These are phyloP conservation scores for Anthophora plumipes DNA, from an alignment of 2,888 invertebrate species.

Conservation along the genomic window DNA sequence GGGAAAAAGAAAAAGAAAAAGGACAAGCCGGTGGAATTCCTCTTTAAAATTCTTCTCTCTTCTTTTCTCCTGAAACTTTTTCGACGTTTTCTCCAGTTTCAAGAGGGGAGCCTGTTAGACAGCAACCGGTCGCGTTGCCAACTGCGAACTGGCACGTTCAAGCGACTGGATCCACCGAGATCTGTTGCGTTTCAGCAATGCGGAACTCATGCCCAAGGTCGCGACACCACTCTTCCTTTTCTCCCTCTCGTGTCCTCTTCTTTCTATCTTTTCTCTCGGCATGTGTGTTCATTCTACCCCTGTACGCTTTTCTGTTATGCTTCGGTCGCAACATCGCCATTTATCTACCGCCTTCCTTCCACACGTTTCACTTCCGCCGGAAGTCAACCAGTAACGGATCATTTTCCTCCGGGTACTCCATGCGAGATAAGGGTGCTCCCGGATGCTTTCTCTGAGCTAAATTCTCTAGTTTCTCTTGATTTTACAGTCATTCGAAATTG, in stretches of 20 bases:
- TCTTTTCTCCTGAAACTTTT: no score
- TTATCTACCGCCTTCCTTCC: conserved; percentile 58
- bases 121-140: conserved; percentile 24
- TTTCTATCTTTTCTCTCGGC: not conserved
- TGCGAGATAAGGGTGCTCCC: conserved; percentile 17
- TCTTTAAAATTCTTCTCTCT: no score
- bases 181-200: conserved; percentile 74
- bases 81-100: not conserved
- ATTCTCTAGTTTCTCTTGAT: not conserved
- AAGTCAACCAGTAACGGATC: conserved; percentile 43
- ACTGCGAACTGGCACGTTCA: conserved; percentile 24
- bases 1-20: not conserved
- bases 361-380: conserved; percentile 65
- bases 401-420: conserved; percentile 30
- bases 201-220: conserved; percentile 77
- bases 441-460: not conserved
- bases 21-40: not conserved
- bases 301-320: conserved; percentile 53
- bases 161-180: conserved; percentile 42
- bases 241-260: conserved; percentile 8
- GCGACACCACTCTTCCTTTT: conserved; percentile 58
- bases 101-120: not conserved
- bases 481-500: not conserved
- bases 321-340: conserved; percentile 45
- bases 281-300: conserved; percentile 20